Evolutionary conservation across 2,797 vertebrate species (phyloP).

Genomic region (Cirrhinus molitorella): DNA sequence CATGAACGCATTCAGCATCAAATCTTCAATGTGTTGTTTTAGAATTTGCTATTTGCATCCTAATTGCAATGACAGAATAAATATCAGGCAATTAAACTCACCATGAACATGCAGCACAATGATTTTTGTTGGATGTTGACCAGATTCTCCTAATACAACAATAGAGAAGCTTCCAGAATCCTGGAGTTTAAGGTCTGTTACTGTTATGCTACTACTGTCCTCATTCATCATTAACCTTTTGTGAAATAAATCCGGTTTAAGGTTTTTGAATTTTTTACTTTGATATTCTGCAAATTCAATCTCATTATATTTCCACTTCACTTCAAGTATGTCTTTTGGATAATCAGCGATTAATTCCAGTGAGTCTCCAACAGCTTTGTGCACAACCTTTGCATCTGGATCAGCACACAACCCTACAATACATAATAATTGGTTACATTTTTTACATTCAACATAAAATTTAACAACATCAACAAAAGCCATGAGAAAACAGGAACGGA

Average conservation of each 20-base stretch:
- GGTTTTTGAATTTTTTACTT: fast-evolving
- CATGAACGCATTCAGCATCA: fast-evolving
- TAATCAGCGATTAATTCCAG: background rate
- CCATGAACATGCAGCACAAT: background rate
- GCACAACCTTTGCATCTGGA: background rate
- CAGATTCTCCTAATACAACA: fast-evolving
- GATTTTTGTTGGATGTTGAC: fast-evolving
- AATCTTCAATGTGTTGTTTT: background rate
- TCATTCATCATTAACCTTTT: background rate
- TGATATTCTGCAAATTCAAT: fast-evolving
- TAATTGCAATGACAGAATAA: background rate
- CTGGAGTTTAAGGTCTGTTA: background rate
- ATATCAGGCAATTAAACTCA: background rate
- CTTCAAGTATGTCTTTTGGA: background rate
- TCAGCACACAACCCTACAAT: background rate
- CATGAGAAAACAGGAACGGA: background rate
- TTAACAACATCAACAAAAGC: background rate
- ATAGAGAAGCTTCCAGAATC: background rate
- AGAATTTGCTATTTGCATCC: background rate
- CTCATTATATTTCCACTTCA: fast-evolving
- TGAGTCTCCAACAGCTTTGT: slow-evolving; percentile 14
- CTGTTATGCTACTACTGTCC: background rate
- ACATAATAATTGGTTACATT: background rate
- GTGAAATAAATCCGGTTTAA: fast-evolving
- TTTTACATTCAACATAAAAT: no score